These are phyloP conservation scores for Megastigmus dorsalis DNA, from an alignment of 2,888 invertebrate species.

Conservation along the genomic window DNA sequence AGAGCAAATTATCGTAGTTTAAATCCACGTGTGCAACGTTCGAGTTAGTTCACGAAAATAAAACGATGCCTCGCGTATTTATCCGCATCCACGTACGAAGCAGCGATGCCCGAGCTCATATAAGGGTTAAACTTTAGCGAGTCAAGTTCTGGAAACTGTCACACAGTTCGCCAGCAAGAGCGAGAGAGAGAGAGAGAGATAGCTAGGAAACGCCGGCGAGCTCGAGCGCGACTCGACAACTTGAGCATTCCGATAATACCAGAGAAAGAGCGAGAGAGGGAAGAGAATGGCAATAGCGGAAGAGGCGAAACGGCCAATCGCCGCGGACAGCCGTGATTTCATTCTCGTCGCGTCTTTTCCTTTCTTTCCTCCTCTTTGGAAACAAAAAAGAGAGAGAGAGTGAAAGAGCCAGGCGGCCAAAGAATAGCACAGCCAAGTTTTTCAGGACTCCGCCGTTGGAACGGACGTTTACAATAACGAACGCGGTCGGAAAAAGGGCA, in stretches of 20 bases:
- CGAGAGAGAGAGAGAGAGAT: too few relatives aligned
- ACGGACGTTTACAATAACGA: constrained; percentile 45
- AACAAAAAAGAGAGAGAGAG: constrained; percentile 30
- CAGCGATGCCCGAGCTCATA: neutral
- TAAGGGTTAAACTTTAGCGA: constrained; percentile 23
- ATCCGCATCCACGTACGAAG: neutral
- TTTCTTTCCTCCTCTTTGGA: neutral
- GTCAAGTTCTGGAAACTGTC: constrained; percentile 37
- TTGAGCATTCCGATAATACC: constrained; percentile 41
- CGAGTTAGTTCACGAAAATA: neutral
- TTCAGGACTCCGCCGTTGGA: too few relatives aligned
- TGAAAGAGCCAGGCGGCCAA: neutral
- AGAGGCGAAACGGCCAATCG: constrained; percentile 33
- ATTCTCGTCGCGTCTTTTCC: constrained; percentile 38
- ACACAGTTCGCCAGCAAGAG: too few relatives aligned
- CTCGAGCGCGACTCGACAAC: neutral
- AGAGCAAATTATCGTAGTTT: constrained; percentile 23
- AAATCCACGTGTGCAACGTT: neutral
- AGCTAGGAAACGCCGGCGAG: neutral
- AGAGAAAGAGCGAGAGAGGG: neutral
- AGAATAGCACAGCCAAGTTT: constrained; percentile 24
- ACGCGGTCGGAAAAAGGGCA: constrained; percentile 21
- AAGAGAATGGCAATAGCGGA: neutral
- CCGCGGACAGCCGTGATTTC: constrained; percentile 39
- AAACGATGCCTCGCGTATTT: neutral